Percentiles rank a stretch among this genome's conserved stretches.
Evolutionary conservation across 2,888 invertebrate genomes (phyloP).

Genomic region (Eristalis tenax): DNA sequence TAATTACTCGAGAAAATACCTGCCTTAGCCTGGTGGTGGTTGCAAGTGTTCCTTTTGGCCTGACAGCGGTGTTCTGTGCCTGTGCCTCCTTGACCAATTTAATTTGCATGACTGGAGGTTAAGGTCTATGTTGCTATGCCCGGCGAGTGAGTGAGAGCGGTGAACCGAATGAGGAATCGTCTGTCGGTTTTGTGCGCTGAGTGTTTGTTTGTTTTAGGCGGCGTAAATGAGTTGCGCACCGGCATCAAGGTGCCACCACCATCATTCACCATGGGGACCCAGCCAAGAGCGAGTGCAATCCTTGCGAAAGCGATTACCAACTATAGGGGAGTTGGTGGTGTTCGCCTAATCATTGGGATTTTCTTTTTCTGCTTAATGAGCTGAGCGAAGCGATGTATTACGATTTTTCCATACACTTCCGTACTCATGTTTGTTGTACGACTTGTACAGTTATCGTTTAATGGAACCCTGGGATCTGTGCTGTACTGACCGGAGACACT

Average conservation of each 20-base stretch:
- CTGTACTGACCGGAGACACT: not conserved
- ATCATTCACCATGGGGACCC: constrained; percentile 11
- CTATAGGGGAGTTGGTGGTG: not conserved
- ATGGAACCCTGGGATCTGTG: constrained; percentile 22
- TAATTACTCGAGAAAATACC: constrained; percentile 54
- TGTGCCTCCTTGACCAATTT: constrained; percentile 47
- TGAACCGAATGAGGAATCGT: constrained; percentile 55
- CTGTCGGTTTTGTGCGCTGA: constrained; percentile 60
- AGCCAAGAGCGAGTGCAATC: constrained; percentile 26
- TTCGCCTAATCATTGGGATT: constrained; percentile 9
- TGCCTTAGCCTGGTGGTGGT: constrained; percentile 14
- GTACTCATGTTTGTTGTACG: not conserved
- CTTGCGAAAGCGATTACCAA: constrained; percentile 19
- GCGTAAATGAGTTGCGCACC: constrained; percentile 50
- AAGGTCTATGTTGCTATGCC: constrained; percentile 21
- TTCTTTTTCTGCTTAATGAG: constrained; percentile 30
- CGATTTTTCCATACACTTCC: constrained; percentile 15
- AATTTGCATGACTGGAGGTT: constrained; percentile 63
- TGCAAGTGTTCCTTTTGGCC: constrained; percentile 20
- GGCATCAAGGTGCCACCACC: constrained; percentile 41
- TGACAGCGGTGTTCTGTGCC: not conserved
- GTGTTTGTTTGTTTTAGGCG: constrained; percentile 65
- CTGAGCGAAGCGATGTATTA: constrained; percentile 50
- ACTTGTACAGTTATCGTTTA: constrained; percentile 30
- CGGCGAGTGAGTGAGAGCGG: constrained; percentile 15